Conservation (phyloP, 2,797 vertebrate genomes). For the Columba guinea region DNA sequence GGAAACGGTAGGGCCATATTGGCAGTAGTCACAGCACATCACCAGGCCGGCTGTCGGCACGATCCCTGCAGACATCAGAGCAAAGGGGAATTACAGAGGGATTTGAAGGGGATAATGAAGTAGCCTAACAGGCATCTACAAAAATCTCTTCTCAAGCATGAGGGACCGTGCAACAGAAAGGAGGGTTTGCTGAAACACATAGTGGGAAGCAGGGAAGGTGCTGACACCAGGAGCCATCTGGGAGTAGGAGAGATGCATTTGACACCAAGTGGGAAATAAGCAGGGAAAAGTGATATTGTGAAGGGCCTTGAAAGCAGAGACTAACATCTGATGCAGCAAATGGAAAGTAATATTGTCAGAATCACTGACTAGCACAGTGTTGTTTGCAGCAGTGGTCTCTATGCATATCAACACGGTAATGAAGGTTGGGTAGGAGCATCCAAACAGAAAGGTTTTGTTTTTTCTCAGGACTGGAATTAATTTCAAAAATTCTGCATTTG, state of each 20-base stretch:
- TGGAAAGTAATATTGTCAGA: neutral
- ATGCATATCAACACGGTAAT: neutral
- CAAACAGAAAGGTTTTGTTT: neutral
- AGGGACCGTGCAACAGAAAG: neutral
- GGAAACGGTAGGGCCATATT: neutral
- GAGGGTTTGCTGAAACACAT: neutral
- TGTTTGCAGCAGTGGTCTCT: neutral
- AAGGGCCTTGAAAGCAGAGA: neutral
- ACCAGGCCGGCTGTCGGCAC: neutral
- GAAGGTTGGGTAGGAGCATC: neutral
- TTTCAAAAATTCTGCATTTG: neutral
- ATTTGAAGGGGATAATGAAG: neutral
- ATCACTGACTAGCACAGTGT: neutral
- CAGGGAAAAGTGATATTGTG: neutral
- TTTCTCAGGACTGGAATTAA: neutral
- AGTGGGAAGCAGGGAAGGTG: neutral
- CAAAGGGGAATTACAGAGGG: neutral
- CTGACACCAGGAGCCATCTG: neutral
- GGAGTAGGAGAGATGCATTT: neutral
- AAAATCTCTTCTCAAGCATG: neutral
- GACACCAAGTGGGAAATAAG: neutral
- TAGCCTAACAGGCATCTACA: neutral
- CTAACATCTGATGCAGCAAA: neutral
- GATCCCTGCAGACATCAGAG: neutral
- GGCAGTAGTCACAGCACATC: neutral